These are phyloP conservation scores for Todiramphus chloris DNA, from an alignment of 2,113 vertebrate genomes.

Conservation along the genomic window DNA sequence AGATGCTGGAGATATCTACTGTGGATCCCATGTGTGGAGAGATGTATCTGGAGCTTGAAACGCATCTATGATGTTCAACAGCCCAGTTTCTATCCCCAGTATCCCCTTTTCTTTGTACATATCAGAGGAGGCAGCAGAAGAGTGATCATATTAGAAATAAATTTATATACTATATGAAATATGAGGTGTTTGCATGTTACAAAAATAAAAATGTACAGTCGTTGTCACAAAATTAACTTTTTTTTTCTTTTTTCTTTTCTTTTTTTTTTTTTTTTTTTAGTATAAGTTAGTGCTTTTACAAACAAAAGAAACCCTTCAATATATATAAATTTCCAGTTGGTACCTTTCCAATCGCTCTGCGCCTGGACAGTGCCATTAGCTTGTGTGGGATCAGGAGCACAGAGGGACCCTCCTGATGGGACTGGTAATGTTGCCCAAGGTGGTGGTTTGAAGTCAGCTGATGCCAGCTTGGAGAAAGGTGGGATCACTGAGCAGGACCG, in stretches of 20 bases:
- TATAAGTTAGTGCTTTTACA: slow-evolving; percentile 55
- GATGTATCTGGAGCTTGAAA: not conserved
- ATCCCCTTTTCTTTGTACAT: not conserved
- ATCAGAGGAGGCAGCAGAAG: not conserved
- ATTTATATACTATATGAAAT: slow-evolving; percentile 43
- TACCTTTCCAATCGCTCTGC: not conserved
- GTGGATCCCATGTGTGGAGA: not conserved
- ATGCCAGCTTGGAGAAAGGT: not conserved
- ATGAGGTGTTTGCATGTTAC: slow-evolving; percentile 7
- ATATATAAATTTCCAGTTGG: not conserved
- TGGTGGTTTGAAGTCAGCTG: not conserved
- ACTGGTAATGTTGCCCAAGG: not conserved
- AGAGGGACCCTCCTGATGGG: not conserved
- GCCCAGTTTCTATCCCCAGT: not conserved
- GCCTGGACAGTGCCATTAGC: not conserved
- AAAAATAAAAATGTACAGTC: slow-evolving; percentile 65
- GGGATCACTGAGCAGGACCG: not conserved
- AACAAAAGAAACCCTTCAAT: not conserved
- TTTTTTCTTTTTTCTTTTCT: no score
- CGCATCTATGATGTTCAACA: not conserved
- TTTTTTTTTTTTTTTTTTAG: not conserved
- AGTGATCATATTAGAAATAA: slow-evolving; percentile 5
- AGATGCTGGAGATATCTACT: not conserved
- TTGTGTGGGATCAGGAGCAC: not conserved
- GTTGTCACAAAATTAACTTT: not conserved